Base-by-base conservation (phyloP, 2,113 vertebrate genomes). In the Channa maculata region DNA sequence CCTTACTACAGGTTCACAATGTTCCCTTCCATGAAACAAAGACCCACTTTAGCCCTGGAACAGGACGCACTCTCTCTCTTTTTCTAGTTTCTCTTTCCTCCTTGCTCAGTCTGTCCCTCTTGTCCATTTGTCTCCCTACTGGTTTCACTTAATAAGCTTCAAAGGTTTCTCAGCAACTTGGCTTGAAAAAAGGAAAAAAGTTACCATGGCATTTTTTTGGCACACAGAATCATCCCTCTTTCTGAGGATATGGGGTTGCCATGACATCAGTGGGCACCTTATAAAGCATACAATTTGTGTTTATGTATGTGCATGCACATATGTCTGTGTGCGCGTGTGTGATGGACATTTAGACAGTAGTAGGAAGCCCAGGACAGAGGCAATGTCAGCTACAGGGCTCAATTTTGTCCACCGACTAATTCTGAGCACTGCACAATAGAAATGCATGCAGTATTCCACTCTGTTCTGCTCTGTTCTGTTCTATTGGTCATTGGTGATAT, bases 121-220 rank as follows among this genome's bases (percentile, higher is more conserved):
- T 82, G 65, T 91, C 88, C 86, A 85, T 92, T 89, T 90, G 68
- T 91, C 82, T 88, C 80, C 87, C 85, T 83, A 85, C 90, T 92
- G 91, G 90, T 93, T 94, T 90, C 90, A 92, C 88, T 93, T 93
- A 94, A 92, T 94, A 94, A 93, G 92, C 91, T 93, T 92, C 92
- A 94, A 94, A 94, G 84, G 90, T 91, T 92, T 94, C 93, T 93
- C 92, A 92, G 93, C 92, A 94, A 93, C 93, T 74, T 89, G 86
- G 82, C 75, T 86, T 73, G 61, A 43, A 82, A 85, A 85, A 88
- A 85, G 85, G 65, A 79, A 73, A 84, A 92, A 92, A 92, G 92
- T 94, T 90, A 92, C 93, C 92, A 94, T 94, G 93, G 92, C 92
- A 92, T 94, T 93, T 94, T 85, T 93, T 94, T 95, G 93, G 94